Evolutionary conservation across 2,888 invertebrate species (phyloP).

Genomic region (Pachliopta kotzebuea): DNA sequence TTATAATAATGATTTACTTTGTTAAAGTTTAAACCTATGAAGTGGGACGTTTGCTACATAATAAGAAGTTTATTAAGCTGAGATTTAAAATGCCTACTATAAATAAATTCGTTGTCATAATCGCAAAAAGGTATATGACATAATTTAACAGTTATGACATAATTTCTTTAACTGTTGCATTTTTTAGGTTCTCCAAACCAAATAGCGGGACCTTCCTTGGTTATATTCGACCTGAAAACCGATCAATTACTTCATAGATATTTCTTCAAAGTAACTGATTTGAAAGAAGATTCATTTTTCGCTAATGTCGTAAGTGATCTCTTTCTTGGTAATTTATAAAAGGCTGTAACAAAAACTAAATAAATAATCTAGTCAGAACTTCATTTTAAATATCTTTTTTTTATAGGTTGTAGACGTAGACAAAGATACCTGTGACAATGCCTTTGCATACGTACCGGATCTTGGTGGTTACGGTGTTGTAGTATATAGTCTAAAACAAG

Average conservation of each 20-base stretch:
- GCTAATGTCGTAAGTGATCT: conserved; percentile 86
- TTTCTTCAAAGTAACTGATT: conserved; percentile 83
- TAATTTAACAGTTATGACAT: too few species aligned
- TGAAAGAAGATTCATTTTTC: conserved; percentile 88
- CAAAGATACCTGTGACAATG: conserved; percentile 85
- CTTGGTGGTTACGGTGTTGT: conserved; percentile 87
- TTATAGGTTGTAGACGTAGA: conserved; percentile 85
- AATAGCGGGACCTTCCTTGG: conserved; percentile 82
- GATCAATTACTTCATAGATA: conserved; percentile 86
- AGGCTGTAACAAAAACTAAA: too few species aligned
- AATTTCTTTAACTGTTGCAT: too few species aligned
- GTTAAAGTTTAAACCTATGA: too few species aligned
- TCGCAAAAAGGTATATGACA: too few species aligned
- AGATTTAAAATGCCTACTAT: too few species aligned
- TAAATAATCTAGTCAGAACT: too few species aligned
- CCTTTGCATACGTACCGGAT: conserved; percentile 89
- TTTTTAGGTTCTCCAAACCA: conserved; percentile 70
- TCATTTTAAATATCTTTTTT: neutral
- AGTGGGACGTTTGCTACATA: too few species aligned
- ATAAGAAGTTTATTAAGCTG: too few species aligned
- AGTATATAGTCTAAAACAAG: conserved; percentile 86
- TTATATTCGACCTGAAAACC: conserved; percentile 88
- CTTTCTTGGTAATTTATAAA: neutral
- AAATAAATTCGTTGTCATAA: too few species aligned
- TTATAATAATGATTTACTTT: too few species aligned